phyloP scores from a whole-genome alignment of 2,113 vertebrate genomes.

The Noctilio leporinus region DNA sequence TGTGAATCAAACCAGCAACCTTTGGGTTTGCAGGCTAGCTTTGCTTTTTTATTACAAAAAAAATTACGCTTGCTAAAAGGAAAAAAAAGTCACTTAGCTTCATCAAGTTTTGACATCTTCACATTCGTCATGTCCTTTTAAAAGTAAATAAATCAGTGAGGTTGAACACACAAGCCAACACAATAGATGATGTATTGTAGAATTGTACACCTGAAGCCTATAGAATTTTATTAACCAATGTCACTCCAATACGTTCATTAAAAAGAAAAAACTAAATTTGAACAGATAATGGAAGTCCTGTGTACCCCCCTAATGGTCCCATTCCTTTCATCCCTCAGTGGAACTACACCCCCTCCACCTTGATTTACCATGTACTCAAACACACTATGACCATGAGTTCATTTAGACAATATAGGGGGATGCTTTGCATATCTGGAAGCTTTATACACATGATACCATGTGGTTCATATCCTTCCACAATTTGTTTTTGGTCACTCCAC shows the following conservation, averaged over 20 bases:
- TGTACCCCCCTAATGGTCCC: not conserved
- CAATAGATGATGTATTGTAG: too few relatives aligned
- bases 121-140: not conserved
- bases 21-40: too few relatives aligned
- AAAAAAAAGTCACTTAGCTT: not conserved
- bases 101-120: not conserved
- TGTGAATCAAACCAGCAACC: too few relatives aligned
- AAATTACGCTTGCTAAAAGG: not conserved
- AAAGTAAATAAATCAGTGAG: not conserved
- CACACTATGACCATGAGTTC: too few relatives aligned
- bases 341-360: not conserved
- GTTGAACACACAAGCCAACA: too few relatives aligned
- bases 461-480: not conserved
- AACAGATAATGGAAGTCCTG: not conserved
- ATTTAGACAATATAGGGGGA: too few relatives aligned
- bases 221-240: too few relatives aligned
- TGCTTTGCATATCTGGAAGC: not conserved
- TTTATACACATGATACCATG: not conserved
- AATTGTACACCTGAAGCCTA: too few relatives aligned
- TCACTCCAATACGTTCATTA: too few relatives aligned
- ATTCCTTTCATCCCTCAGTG: not conserved
- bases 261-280: not conserved
- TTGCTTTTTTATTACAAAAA: not conserved
- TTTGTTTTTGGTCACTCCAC: not conserved
- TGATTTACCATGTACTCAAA: not conserved